Conservation (phyloP, 2,113 vertebrate genomes). For the Callithrix jacchus region DNA sequence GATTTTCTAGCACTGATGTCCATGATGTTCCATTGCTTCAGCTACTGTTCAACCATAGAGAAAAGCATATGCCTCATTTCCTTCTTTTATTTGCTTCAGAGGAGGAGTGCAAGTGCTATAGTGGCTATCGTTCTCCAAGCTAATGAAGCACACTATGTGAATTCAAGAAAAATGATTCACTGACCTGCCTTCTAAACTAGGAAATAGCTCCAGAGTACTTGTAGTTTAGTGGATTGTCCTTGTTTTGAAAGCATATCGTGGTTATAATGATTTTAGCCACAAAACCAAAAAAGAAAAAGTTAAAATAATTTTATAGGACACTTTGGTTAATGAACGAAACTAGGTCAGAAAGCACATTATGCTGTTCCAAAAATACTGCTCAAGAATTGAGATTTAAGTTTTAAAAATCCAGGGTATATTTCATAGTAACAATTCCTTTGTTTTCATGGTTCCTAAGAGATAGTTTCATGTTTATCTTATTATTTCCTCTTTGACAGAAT, state of each 20-base stretch:
- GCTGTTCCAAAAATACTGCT: neutral
- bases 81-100: neutral
- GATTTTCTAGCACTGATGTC: neutral
- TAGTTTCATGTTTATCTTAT: neutral
- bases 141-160: neutral
- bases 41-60: neutral
- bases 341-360: neutral
- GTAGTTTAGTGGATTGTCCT: neutral
- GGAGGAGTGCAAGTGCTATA: neutral
- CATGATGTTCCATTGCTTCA: neutral
- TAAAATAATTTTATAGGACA: neutral
- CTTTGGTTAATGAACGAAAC: neutral
- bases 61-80: neutral
- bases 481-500: slow-evolving; percentile 2
- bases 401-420: neutral
- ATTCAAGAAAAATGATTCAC: neutral
- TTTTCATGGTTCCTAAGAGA: neutral
- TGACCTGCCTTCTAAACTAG: neutral
- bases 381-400: neutral
- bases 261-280: neutral
- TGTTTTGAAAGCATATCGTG: neutral
- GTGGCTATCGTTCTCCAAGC: neutral
- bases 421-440: neutral
- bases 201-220: neutral
- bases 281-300: neutral